A percentile compares a stretch with the other conserved stretches of the same genome.
Conservation (phyloP, 1,140 invertebrate species). For the Pseudomyrmex concolor region DNA sequence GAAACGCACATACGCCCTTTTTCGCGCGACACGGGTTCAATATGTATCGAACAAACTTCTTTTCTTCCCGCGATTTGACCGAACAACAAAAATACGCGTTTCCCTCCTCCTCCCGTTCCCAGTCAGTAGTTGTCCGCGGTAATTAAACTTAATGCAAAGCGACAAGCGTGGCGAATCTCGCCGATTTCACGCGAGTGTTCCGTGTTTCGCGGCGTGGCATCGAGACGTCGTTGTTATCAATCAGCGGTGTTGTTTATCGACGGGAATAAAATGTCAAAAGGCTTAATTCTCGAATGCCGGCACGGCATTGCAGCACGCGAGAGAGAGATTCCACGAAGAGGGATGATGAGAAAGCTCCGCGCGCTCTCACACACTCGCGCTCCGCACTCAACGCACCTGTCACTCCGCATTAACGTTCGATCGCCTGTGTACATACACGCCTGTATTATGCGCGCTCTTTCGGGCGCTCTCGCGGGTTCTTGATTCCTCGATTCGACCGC, state of each 20-base stretch:
- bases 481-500: slow-evolving; percentile 36
- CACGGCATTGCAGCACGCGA: slow-evolving; percentile 51
- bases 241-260: slow-evolving; percentile 54
- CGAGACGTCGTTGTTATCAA: slow-evolving; percentile 51
- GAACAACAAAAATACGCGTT: slow-evolving; percentile 15
- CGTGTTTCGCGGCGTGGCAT: slow-evolving; percentile 8
- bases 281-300: slow-evolving; percentile 52
- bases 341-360: background rate
- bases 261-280: slow-evolving; percentile 51
- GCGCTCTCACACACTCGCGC: background rate
- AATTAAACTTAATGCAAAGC: slow-evolving; percentile 51
- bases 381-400: slow-evolving; percentile 42
- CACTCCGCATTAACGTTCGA: slow-evolving; percentile 46
- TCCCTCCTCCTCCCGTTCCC: no score
- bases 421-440: background rate
- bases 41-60: background rate
- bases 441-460: no score
- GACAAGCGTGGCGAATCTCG: slow-evolving; percentile 48
- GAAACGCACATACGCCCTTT: no score
- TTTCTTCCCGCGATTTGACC: slow-evolving; percentile 25
- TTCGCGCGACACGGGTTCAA: slow-evolving; percentile 7
- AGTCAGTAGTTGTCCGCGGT: background rate
- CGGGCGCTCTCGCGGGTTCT: background rate
- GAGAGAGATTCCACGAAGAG: slow-evolving; percentile 8
- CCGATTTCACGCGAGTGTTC: slow-evolving; percentile 34